Conservation (phyloP, 2,888 invertebrate genomes). For the Gnatocerus cornutus region DNA sequence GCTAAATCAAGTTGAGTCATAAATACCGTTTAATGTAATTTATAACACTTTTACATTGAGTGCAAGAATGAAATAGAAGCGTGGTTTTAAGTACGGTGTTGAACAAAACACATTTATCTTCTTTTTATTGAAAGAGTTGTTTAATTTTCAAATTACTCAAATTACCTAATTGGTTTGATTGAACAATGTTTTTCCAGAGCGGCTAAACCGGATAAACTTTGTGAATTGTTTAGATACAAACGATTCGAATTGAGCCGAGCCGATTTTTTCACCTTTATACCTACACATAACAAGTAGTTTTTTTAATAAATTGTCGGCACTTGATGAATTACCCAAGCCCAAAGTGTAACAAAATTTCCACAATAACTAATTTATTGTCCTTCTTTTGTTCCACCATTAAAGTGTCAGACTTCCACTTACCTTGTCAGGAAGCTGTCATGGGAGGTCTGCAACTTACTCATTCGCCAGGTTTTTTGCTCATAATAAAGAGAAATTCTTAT, state of each 20-base stretch:
- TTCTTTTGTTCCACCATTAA: not conserved
- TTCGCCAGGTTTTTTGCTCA: conserved; percentile 4
- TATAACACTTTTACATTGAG: conserved; percentile 11
- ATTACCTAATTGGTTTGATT: not conserved
- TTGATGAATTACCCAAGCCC: too few species aligned
- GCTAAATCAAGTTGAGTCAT: conserved; percentile 1
- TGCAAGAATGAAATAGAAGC: not conserved
- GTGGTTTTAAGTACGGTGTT: not conserved
- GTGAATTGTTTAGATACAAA: too few species aligned
- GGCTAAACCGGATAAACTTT: too few species aligned
- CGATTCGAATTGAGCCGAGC: too few species aligned
- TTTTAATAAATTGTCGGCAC: too few species aligned
- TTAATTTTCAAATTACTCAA: conserved; percentile 6
- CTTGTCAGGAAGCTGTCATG: not conserved
- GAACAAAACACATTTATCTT: conserved; percentile 14
- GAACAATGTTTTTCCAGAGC: not conserved
- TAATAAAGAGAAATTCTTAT: conserved; percentile 27
- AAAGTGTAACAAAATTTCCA: too few species aligned
- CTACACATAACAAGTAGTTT: too few species aligned
- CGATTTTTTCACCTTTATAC: too few species aligned
- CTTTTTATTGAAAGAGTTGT: conserved; percentile 10
- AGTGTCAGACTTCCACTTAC: conserved; percentile 1
- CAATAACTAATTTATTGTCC: too few species aligned
- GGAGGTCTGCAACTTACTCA: conserved; percentile 5
- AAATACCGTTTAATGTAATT: conserved; percentile 1